Evolutionary conservation across 1,140 invertebrate species (phyloP).

Genomic region (Papilio aristodemus): DNA sequence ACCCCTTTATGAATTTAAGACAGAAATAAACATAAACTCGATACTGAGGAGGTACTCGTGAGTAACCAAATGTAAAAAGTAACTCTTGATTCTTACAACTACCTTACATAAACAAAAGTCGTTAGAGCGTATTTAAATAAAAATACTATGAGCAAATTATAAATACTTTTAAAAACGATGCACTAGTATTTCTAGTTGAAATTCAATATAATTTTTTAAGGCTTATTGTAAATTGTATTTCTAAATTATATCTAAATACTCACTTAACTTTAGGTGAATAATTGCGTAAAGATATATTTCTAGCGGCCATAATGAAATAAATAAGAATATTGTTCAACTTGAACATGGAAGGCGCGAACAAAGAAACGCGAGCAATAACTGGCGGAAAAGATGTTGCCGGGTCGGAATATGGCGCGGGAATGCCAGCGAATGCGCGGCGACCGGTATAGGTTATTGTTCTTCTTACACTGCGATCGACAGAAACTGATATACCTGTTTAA

Average conservation of each 20-base stretch:
- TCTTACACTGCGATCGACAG: conserved; percentile 7
- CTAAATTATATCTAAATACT: conserved; percentile 11
- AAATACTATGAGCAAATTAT: no score
- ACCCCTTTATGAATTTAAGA: no score
- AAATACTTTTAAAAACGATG: background rate
- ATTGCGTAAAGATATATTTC: background rate
- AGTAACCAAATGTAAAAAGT: no score
- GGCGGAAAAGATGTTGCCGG: background rate
- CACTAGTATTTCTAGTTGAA: background rate
- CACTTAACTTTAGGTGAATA: conserved; percentile 13
- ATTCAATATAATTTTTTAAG: background rate
- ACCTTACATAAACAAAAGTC: no score
- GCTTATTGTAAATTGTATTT: background rate
- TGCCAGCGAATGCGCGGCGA: background rate
- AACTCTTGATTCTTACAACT: no score
- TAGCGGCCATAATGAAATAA: background rate
- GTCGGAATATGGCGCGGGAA: conserved; percentile 12
- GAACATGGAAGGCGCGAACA: background rate
- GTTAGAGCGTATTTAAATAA: no score
- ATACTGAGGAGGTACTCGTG: no score
- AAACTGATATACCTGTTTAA: conserved; percentile 18
- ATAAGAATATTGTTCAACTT: conserved; percentile 3
- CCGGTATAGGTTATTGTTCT: conserved; percentile 9
- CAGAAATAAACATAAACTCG: no score
- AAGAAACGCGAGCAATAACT: background rate